Evolutionary conservation across 2,113 vertebrate species (phyloP).

Genomic region (Toxostoma redivivum): DNA sequence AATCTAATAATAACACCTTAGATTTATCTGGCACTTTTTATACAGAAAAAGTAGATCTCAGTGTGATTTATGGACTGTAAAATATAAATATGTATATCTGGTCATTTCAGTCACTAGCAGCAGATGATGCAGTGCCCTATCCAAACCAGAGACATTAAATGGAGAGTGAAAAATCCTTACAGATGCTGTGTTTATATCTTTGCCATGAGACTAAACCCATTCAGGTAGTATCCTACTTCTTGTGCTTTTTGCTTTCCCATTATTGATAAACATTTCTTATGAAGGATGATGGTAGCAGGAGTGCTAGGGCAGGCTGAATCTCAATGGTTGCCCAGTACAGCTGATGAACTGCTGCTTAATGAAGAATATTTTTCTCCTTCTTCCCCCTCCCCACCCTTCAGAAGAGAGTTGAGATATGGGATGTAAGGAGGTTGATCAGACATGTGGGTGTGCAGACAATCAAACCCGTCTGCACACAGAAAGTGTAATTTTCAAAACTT

Average conservation of each 20-base stretch:
- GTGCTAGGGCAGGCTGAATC: not conserved
- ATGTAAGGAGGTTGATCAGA: not conserved
- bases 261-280: not conserved
- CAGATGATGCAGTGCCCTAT: not conserved
- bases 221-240: not conserved
- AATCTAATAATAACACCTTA: constrained; percentile 42
- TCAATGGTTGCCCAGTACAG: not conserved
- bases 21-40: constrained; percentile 28
- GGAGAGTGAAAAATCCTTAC: not conserved
- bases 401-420: not conserved
- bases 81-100: constrained; percentile 15
- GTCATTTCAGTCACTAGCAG: not conserved
- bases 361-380: not conserved
- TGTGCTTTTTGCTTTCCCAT: not conserved
- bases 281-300: not conserved
- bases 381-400: not conserved
- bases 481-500: not conserved
- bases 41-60: not conserved
- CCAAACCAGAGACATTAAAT: not conserved
- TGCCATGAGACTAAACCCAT: not conserved
- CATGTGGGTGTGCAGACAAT: not conserved
- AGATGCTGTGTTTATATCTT: not conserved
- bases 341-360: not conserved
- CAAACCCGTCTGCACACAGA: not conserved
- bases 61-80: constrained; percentile 6